Conservation (phyloP, 2,888 invertebrate species). For the Melikaiella ostensackeni region DNA sequence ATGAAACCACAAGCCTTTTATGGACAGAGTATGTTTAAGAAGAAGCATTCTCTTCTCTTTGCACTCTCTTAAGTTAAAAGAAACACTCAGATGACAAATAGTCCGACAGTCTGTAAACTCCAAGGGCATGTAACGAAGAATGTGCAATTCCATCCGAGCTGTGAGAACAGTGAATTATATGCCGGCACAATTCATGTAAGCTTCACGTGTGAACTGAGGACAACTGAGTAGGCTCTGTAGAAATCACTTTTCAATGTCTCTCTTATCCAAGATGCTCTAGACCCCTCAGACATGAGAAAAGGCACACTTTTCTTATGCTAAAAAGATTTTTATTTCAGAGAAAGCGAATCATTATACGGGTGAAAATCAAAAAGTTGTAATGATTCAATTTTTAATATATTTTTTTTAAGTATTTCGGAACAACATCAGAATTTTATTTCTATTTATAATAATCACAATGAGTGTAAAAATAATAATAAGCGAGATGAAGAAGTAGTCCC, state of each 20-base stretch:
- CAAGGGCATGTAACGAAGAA: conserved; percentile 41
- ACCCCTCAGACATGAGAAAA: conserved; percentile 19
- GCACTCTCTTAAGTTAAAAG: conserved; percentile 13
- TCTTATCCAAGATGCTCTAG: conserved; percentile 29
- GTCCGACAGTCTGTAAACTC: conserved; percentile 23
- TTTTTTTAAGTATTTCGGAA: too few relatives aligned
- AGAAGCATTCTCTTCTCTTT: conserved; percentile 37
- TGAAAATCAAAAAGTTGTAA: too few relatives aligned
- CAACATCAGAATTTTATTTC: too few relatives aligned
- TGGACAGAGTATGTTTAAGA: not conserved
- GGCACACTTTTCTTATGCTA: not conserved
- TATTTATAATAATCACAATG: too few relatives aligned
- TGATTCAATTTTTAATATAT: too few relatives aligned
- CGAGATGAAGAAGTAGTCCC: too few relatives aligned
- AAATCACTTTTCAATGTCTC: conserved; percentile 38
- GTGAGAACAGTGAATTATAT: conserved; percentile 38
- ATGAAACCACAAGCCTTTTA: conserved; percentile 1
- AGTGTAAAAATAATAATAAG: too few relatives aligned
- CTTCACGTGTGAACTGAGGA: conserved; percentile 15
- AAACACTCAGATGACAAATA: conserved; percentile 36
- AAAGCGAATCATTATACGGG: not conserved
- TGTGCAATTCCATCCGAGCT: conserved; percentile 45
- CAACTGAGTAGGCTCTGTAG: conserved; percentile 1
- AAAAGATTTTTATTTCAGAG: not conserved
- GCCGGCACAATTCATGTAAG: conserved; percentile 32